Percentiles rank a stretch among this genome's conserved stretches.
These are phyloP conservation scores for Phaethon lepturus DNA, from an alignment of 2,113 vertebrate species.

Conservation along the genomic window DNA sequence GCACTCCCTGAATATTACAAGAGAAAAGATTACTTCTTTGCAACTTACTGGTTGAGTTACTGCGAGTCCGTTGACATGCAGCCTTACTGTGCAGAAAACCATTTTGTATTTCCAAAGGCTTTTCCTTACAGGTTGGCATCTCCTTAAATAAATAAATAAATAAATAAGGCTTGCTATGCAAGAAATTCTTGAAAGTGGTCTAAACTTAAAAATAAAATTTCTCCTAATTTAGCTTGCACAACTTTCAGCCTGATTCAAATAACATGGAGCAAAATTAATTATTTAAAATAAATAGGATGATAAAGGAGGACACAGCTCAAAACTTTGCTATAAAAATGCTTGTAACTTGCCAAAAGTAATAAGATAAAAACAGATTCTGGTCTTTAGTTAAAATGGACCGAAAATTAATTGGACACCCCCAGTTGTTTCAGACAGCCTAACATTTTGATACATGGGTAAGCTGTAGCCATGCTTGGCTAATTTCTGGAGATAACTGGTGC, in stretches of 20 bases:
- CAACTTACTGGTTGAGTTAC: conserved; percentile 88
- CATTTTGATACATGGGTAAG: background rate
- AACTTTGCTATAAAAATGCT: background rate
- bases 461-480: background rate
- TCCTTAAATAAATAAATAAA: conserved; percentile 67
- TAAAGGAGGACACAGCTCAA: background rate
- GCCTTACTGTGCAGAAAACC: conserved; percentile 68
- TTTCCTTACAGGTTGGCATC: conserved; percentile 71
- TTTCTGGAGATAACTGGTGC: background rate
- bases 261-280: background rate
- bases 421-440: background rate
- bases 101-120: conserved; percentile 60
- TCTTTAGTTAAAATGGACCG: background rate
- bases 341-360: background rate
- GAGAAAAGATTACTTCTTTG: background rate
- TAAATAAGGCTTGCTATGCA: background rate
- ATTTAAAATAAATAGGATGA: background rate
- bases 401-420: background rate
- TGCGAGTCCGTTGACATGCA: conserved; percentile 78
- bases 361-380: background rate
- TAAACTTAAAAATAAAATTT: background rate
- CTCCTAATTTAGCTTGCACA: background rate
- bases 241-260: background rate
- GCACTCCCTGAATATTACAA: background rate
- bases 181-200: background rate